Base-by-base conservation (phyloP, 2,888 invertebrate genomes). In the Dynastes grantii region DNA sequence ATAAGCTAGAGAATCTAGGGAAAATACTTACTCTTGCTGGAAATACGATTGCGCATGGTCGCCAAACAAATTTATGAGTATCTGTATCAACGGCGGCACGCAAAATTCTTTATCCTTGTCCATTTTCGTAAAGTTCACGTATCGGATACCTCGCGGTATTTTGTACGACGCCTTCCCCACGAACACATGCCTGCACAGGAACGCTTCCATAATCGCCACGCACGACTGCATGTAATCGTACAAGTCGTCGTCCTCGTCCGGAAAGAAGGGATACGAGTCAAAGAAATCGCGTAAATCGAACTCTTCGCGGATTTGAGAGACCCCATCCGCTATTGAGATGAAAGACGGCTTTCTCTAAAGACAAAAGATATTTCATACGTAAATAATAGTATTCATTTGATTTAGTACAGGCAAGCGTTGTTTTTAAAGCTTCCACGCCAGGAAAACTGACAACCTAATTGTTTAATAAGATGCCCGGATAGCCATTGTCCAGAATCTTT, bases 41-140 rank as follows among this genome's bases (percentile, higher is more conserved):
- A 75, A 61, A 27, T 75, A 75, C 22, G 32, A 9, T 22, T 22
- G 16, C 4, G 32, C 32, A 11, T 75, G 37, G 5, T 22, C 16
- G n/a, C 75, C 75, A 32, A 22, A 16, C 61, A 75, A n/a, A 37
- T 22, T 37, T 13, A 75, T 27, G 2, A 75, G 40, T n/a, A 75
- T 11, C 58, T 75, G 32, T 61, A 63, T n/a, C 27, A 75, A 75
- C n/a, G 75, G 75, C 16, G 63, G 58, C 3, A 71, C 9, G 37
- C 71, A 71, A 5, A 16, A 3, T 2, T 16, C 32, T 2, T 11
- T n/a, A 9, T 53, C 29, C 6, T 2, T 49, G 11, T 13, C 27
- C 1, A 8, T 55, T 22, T 55, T 32, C 64, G 11, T 64, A 1
- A 64, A 64, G 3, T 2, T n/a, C 2, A 64, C 6, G 37, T 64